phyloP scores from a whole-genome alignment of 2,113 vertebrate genomes.

The Sorex fumeus region DNA sequence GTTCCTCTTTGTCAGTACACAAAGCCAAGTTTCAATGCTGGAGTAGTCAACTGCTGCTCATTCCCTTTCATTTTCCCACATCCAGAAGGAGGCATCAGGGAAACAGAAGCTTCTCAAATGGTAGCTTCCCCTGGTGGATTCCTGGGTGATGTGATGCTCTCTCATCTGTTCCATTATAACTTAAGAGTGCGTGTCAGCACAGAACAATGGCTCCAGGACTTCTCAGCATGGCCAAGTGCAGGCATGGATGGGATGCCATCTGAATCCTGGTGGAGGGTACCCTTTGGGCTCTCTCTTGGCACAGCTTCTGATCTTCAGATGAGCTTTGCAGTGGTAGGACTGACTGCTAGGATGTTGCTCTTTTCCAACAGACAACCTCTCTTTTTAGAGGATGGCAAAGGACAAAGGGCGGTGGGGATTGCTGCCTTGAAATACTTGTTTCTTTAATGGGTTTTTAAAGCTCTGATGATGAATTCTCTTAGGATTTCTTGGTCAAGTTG shows the following conservation, averaged over 20 bases:
- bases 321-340: background rate
- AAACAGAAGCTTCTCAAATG: conserved; percentile 50
- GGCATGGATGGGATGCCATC: background rate
- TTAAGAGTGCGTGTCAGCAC: background rate
- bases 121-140: background rate
- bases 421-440: conserved; percentile 28
- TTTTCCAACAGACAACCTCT: background rate
- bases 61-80: conserved; percentile 24
- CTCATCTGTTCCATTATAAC: rapidly evolving
- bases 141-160: background rate
- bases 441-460: background rate
- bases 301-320: background rate
- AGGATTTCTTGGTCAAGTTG: background rate
- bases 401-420: background rate
- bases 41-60: conserved; percentile 51
- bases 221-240: background rate
- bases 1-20: conserved; percentile 16
- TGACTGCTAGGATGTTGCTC: background rate
- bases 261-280: background rate
- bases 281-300: background rate
- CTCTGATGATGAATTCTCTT: conserved; percentile 11
- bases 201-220: background rate
- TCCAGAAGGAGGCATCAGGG: conserved; percentile 49
- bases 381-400: background rate
- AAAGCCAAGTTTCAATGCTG: conserved; percentile 38